These are phyloP conservation scores for Odocoileus virginianus DNA, from an alignment of 2,113 vertebrate species.

Conservation along the genomic window DNA sequence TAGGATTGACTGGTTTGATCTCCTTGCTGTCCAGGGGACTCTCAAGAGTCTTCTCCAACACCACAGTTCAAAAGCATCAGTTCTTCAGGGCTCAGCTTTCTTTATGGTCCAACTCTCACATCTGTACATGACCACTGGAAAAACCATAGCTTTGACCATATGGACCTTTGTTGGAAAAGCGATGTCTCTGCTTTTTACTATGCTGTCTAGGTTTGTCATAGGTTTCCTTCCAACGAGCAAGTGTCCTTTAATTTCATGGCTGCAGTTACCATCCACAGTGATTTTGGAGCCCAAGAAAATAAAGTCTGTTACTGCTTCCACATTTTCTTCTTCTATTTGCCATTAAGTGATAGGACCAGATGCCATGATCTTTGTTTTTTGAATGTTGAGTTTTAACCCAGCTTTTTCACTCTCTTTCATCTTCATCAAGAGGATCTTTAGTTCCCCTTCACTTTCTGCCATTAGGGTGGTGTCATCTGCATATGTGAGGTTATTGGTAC, in stretches of 20 bases:
- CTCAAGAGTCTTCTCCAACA: not conserved
- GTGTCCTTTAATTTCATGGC: not conserved
- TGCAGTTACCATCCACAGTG: not conserved
- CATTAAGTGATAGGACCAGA: not conserved
- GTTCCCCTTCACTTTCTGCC: not conserved
- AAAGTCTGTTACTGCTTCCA: not conserved
- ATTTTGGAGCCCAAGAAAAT: not conserved
- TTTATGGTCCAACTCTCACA: not conserved
- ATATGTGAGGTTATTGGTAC: not conserved
- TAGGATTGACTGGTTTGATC: not conserved
- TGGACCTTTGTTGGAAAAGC: not conserved
- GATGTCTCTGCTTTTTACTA: not conserved
- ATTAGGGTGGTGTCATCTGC: not conserved
- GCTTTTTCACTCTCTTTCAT: not conserved
- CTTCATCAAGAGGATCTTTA: not conserved
- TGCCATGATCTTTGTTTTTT: not conserved
- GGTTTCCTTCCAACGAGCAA: not conserved
- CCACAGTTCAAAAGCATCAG: not conserved
- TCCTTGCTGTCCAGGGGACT: not conserved
- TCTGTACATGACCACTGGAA: not conserved
- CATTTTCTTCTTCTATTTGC: not conserved
- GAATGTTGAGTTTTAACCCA: not conserved
- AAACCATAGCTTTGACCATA: not conserved
- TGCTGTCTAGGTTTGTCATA: not conserved
- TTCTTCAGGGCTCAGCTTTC: not conserved